Evolutionary conservation across 2,797 vertebrate genomes (phyloP).

Genomic region (Channa striata): DNA sequence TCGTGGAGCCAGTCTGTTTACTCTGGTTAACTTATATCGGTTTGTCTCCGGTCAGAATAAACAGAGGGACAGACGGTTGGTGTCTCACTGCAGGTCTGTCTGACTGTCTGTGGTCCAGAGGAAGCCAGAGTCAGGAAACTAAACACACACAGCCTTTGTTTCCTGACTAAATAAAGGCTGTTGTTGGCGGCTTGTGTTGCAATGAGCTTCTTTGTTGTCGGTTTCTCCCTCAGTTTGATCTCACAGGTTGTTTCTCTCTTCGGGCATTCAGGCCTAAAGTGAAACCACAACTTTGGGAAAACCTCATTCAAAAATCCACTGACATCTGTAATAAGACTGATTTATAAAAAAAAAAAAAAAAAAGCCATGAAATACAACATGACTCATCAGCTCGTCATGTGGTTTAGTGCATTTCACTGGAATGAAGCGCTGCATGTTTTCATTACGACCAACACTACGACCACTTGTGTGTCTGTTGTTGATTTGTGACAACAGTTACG

Average conservation of each 20-base stretch:
- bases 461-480: too few species aligned
- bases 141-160: slow-evolving; percentile 11
- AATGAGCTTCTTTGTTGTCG: background rate
- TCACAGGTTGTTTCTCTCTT: background rate
- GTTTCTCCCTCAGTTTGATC: slow-evolving; percentile 1
- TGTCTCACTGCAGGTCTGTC: too few species aligned
- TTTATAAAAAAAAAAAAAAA: too few species aligned
- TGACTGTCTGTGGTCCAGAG: background rate
- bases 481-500: too few species aligned
- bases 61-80: background rate
- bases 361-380: too few species aligned
- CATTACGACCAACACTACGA: too few species aligned
- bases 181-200: background rate
- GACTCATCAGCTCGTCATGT: too few species aligned
- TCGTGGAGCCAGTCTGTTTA: slow-evolving; percentile 24
- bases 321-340: background rate
- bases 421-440: too few species aligned
- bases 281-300: slow-evolving; percentile 1
- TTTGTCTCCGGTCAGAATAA: slow-evolving; percentile 9
- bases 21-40: background rate
- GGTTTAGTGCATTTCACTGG: too few species aligned
- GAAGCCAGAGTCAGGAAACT: slow-evolving; percentile 16
- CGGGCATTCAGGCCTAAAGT: background rate
- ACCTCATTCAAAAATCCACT: background rate
- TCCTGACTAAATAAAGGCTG: slow-evolving; percentile 20